A percentile compares a stretch with the other conserved stretches of the same genome.
These are phyloP conservation scores for Pimpla rufipes DNA, from an alignment of 2,888 invertebrate species.

Conservation along the genomic window DNA sequence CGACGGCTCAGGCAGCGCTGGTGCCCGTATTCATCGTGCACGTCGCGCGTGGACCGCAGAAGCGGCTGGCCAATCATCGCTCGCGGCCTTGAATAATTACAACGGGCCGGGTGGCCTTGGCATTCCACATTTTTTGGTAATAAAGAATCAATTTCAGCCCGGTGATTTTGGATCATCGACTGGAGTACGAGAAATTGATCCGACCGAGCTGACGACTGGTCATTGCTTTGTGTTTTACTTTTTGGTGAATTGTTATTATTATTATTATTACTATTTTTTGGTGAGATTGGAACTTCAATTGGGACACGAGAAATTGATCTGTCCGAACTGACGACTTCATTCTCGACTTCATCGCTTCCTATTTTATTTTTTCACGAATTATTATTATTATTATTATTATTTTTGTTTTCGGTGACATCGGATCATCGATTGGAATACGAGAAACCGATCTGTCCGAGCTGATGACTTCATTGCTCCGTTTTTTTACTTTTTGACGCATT, in stretches of 20 bases:
- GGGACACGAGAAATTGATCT: not conserved
- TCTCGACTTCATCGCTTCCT: too few relatives aligned
- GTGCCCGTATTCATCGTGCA: slow-evolving; percentile 35
- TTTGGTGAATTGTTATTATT: slow-evolving; percentile 4
- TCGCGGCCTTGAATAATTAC: slow-evolving; percentile 58
- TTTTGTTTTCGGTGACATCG: not conserved
- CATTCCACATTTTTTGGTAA: slow-evolving; percentile 6
- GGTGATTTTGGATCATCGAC: too few relatives aligned
- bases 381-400: too few relatives aligned
- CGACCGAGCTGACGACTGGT: not conserved
- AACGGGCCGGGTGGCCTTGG: slow-evolving; percentile 48
- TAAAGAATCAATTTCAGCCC: too few relatives aligned
- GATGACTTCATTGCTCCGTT: too few relatives aligned
- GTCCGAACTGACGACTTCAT: not conserved
- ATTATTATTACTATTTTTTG: too few relatives aligned
- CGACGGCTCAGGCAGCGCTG: not conserved
- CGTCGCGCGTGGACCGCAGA: not conserved
- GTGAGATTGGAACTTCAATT: too few relatives aligned
- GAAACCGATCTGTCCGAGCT: too few relatives aligned
- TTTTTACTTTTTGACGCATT: too few relatives aligned
- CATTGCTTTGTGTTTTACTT: not conserved
- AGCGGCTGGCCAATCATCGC: slow-evolving; percentile 39
- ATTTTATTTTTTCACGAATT: too few relatives aligned
- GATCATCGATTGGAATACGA: too few relatives aligned
- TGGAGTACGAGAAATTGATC: not conserved